Evolutionary conservation across 1,140 invertebrate species (phyloP).

Genomic region (Harpegnathos saltator): DNA sequence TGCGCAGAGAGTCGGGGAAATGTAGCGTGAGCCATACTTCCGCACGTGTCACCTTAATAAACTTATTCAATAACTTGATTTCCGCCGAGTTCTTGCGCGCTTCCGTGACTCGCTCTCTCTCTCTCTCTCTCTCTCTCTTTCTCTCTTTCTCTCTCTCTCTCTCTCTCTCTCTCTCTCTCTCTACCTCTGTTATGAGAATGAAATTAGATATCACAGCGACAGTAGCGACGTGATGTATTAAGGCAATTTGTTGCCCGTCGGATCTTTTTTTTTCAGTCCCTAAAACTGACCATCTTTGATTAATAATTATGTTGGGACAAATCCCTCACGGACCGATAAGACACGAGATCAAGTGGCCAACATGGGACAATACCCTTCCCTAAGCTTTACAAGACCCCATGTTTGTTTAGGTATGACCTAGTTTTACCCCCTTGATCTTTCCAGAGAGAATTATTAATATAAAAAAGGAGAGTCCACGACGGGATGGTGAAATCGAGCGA

Average conservation of each 20-base stretch:
- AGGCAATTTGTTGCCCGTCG: conserved; percentile 16
- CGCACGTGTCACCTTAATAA: conserved; percentile 18
- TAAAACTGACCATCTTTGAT: conserved; percentile 16
- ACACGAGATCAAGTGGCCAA: conserved; percentile 39
- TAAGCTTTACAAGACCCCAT: conserved; percentile 37
- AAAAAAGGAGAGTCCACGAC: neutral
- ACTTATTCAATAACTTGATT: conserved; percentile 34
- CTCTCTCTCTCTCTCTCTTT: too few relatives aligned
- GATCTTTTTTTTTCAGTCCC: neutral
- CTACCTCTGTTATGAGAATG: neutral
- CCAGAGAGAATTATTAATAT: conserved; percentile 44
- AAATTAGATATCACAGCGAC: neutral
- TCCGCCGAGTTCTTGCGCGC: neutral
- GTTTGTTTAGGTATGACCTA: conserved; percentile 17
- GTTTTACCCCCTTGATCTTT: conserved; percentile 16
- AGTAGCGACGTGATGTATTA: conserved; percentile 7
- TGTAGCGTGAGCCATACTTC: neutral
- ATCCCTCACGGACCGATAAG: conserved; percentile 34
- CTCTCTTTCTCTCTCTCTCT: too few relatives aligned
- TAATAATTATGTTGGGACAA: conserved; percentile 37
- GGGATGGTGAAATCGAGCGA: neutral
- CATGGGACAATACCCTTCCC: conserved; percentile 32
- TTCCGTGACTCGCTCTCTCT: neutral
- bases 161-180: too few relatives aligned
- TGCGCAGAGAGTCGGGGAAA: conserved; percentile 10